These are phyloP conservation scores for Branchellion lobata DNA, from an alignment of 2,888 invertebrate species.

Conservation along the genomic window DNA sequence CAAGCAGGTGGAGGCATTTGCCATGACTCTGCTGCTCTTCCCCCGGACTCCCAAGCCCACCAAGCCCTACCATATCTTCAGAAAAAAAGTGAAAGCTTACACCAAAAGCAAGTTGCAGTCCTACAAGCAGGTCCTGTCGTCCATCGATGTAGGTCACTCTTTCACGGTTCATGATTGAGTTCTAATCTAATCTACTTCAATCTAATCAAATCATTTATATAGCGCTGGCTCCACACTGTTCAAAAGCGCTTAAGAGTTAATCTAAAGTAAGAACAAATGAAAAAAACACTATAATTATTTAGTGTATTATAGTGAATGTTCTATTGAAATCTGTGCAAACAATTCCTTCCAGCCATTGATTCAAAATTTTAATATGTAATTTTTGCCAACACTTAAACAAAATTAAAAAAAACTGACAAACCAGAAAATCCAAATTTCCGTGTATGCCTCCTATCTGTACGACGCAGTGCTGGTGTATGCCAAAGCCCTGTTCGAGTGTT, in stretches of 20 bases:
- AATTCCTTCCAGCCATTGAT: too few species aligned
- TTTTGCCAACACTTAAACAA: not conserved
- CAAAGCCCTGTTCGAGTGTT: conserved; percentile 74
- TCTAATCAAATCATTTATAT: too few species aligned
- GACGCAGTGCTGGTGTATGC: conserved; percentile 81
- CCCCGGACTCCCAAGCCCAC: conserved; percentile 71
- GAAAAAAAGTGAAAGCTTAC: conserved; percentile 75
- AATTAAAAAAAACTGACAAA: too few species aligned
- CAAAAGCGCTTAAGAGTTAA: too few species aligned
- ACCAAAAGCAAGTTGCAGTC: conserved; percentile 62
- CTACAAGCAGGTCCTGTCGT: not conserved
- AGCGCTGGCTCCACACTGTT: too few species aligned
- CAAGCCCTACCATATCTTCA: conserved; percentile 72
- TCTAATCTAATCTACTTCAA: too few species aligned
- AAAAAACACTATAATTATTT: too few species aligned
- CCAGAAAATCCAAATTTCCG: conserved; percentile 54
- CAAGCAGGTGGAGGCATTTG: conserved; percentile 46
- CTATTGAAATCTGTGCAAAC: too few species aligned
- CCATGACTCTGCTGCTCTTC: conserved; percentile 49
- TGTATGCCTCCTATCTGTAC: conserved; percentile 60
- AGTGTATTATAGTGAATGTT: too few species aligned
- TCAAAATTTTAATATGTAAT: too few species aligned
- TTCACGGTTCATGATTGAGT: too few species aligned
- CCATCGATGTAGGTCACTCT: not conserved
- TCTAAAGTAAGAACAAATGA: too few species aligned